A percentile compares a stretch with the other conserved stretches of the same genome.
Evolutionary conservation across 2,113 vertebrate species (phyloP).

Genomic region (Ceyx cyanopectus): DNA sequence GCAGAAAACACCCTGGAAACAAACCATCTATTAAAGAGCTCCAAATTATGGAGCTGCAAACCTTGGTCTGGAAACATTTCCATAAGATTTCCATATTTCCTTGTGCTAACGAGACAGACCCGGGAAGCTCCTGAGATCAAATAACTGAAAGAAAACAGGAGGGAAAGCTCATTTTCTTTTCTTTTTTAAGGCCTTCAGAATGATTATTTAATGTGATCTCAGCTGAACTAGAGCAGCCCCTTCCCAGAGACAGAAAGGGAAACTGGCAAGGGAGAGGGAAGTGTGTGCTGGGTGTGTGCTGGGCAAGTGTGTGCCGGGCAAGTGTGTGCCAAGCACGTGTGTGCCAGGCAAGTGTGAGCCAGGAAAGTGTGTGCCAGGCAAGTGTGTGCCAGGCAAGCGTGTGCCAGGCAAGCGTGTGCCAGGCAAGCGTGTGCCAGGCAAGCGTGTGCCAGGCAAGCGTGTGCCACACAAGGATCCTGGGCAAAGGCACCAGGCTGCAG

Average conservation of each 20-base stretch:
- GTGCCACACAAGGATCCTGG: rapidly evolving
- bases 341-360: too few species aligned
- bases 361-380: too few species aligned
- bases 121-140: slow-evolving; percentile 13
- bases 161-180: background rate
- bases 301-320: too few species aligned
- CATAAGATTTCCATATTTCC: slow-evolving; percentile 33
- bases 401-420: rapidly evolving
- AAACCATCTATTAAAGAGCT: slow-evolving; percentile 25
- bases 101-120: background rate
- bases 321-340: background rate
- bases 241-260: background rate
- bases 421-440: too few species aligned
- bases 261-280: background rate
- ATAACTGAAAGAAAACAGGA: background rate
- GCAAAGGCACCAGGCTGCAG: background rate
- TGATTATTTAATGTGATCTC: background rate
- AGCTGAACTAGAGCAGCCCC: background rate
- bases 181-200: background rate
- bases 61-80: slow-evolving; percentile 42
- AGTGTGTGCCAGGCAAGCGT: too few species aligned
- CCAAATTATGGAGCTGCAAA: slow-evolving; percentile 47
- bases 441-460: too few species aligned
- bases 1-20: slow-evolving; percentile 49
- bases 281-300: rapidly evolving